Percentiles rank a stretch among this genome's conserved stretches.
Conservation (phyloP, 2,113 vertebrate species). For the Neoarius graeffei region DNA sequence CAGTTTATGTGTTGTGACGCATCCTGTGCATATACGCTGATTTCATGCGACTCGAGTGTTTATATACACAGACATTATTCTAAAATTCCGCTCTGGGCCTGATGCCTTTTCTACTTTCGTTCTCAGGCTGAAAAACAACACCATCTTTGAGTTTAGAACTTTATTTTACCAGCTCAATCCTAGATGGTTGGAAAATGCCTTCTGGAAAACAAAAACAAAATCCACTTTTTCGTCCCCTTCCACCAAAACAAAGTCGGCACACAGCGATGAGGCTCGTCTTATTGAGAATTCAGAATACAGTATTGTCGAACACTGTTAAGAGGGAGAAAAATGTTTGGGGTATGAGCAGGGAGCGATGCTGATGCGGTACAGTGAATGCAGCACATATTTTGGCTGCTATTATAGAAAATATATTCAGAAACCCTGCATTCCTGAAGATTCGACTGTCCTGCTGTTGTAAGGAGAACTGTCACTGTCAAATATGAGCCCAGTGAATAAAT, state of each 20-base stretch:
- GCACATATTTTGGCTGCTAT: background rate
- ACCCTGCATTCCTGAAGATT: background rate
- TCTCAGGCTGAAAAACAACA: constrained; percentile 2
- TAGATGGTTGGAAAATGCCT: background rate
- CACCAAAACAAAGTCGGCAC: background rate
- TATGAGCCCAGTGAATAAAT: background rate
- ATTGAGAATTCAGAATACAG: background rate
- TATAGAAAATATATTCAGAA: constrained; percentile 40
- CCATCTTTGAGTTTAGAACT: constrained; percentile 2
- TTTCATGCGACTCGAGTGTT: constrained; percentile 18
- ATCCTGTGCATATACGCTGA: constrained; percentile 34
- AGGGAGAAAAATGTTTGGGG: background rate
- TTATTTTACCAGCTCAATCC: background rate
- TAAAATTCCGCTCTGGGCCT: background rate
- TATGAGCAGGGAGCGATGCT: background rate
- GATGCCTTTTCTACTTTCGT: background rate
- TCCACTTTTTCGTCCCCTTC: background rate
- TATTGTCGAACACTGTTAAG: constrained; percentile 12
- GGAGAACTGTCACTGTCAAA: background rate
- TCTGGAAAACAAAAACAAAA: background rate
- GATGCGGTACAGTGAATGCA: background rate
- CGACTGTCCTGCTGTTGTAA: background rate
- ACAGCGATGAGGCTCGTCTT: background rate
- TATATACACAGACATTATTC: constrained; percentile 4
- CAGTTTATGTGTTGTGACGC: background rate